Evolutionary conservation across 1,140 invertebrate genomes (phyloP).

Genomic region (Asobara japonica): DNA sequence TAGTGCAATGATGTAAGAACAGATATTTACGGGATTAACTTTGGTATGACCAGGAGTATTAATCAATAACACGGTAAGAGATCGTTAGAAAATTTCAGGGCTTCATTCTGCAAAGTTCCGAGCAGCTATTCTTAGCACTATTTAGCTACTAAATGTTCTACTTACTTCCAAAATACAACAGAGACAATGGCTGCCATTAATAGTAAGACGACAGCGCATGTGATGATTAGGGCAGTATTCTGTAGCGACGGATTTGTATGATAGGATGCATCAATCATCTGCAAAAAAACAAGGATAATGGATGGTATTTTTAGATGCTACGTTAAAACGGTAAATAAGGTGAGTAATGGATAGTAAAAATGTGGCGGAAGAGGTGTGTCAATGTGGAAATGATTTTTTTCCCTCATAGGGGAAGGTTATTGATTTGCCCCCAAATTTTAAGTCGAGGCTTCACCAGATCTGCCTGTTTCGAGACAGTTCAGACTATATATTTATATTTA

Average conservation of each 20-base stretch:
- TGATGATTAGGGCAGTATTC: constrained; percentile 80
- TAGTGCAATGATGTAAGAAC: not conserved
- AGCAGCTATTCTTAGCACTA: not conserved
- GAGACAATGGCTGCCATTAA: constrained; percentile 78
- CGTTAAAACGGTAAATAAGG: not conserved
- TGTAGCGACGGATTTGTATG: constrained; percentile 80
- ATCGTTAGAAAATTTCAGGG: not conserved
- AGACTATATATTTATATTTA: too few relatives aligned
- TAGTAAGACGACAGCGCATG: constrained; percentile 77
- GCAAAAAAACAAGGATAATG: constrained; percentile 65
- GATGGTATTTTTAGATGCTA: not conserved
- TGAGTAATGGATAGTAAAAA: not conserved
- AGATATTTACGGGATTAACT: not conserved
- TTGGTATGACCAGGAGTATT: not conserved
- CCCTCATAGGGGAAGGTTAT: too few relatives aligned
- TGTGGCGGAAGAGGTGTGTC: not conserved
- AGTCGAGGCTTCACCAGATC: too few relatives aligned
- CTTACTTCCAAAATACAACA: constrained; percentile 84
- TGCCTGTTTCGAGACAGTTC: too few relatives aligned
- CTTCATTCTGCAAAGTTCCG: constrained; percentile 5
- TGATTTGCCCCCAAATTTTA: too few relatives aligned
- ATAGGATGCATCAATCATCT: constrained; percentile 83
- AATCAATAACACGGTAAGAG: not conserved
- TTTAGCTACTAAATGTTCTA: constrained; percentile 47
- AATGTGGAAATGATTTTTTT: too few relatives aligned